Evolutionary conservation across 2,888 invertebrate genomes (phyloP).

Genomic region (Melanophora roralis): DNA sequence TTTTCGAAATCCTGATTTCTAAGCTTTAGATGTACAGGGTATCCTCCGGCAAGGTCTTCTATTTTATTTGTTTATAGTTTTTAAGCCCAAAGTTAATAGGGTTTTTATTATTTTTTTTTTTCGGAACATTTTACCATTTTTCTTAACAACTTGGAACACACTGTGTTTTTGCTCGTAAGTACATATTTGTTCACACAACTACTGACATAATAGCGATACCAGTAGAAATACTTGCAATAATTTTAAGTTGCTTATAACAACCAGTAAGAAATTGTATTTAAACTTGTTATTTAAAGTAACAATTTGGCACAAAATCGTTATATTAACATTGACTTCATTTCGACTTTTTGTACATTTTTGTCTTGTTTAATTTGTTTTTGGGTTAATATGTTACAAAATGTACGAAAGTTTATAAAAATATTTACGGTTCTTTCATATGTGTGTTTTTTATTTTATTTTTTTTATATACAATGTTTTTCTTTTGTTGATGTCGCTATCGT

Average conservation of each 20-base stretch:
- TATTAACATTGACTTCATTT: slow-evolving; percentile 50
- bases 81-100: no score
- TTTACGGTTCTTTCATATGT: no score
- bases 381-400: slow-evolving; percentile 48
- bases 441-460: slow-evolving; percentile 29
- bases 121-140: no score
- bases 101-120: no score
- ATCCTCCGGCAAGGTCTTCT: no score
- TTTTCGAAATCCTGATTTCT: no score
- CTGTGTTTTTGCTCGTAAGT: no score
- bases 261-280: slow-evolving; percentile 8
- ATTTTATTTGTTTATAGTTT: no score
- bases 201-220: background rate
- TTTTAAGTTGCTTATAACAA: slow-evolving; percentile 37
- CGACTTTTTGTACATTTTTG: background rate
- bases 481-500: slow-evolving; percentile 15
- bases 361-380: slow-evolving; percentile 7
- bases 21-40: no score
- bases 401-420: slow-evolving; percentile 37
- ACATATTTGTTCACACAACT: no score
- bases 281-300: slow-evolving; percentile 32
- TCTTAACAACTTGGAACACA: background rate
- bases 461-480: slow-evolving; percentile 45
- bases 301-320: slow-evolving; percentile 12
- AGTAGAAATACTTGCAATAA: slow-evolving; percentile 30